Conservation (phyloP, 2,113 vertebrate genomes). For the Marmota flaviventris region DNA sequence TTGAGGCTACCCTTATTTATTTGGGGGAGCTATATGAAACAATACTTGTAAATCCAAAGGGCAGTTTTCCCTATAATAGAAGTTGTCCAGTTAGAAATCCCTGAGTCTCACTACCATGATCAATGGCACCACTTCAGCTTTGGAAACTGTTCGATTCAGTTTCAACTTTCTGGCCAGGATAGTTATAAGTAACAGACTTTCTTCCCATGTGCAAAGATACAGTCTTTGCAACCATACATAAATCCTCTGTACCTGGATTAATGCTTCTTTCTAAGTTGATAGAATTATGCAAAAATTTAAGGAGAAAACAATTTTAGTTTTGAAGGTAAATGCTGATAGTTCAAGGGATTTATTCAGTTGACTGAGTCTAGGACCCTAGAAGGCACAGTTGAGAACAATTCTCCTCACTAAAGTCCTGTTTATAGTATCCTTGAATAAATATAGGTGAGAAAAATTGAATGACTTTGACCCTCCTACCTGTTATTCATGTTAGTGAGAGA, state of each 20-base stretch:
- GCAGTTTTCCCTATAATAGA: neutral
- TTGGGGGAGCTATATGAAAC: neutral
- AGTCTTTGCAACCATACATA: neutral
- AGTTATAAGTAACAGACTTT: neutral
- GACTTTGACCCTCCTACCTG: neutral
- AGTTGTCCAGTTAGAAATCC: neutral
- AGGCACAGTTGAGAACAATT: neutral
- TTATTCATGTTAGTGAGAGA: neutral
- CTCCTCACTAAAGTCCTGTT: neutral
- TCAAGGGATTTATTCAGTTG: neutral
- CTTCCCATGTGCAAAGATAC: neutral
- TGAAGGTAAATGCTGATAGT: neutral
- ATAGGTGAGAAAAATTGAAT: neutral
- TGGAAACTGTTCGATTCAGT: neutral
- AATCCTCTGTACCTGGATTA: neutral
- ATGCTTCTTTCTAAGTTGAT: neutral
- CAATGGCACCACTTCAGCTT: neutral
- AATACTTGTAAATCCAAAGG: neutral
- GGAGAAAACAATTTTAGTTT: neutral
- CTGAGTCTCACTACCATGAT: neutral
- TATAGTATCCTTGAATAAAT: neutral
- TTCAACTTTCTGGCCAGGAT: neutral
- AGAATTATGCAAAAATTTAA: neutral
- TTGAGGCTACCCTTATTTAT: neutral
- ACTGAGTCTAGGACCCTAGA: neutral